Evolutionary conservation across 1,140 invertebrate genomes (phyloP).

Genomic region (Orchestia grillus): DNA sequence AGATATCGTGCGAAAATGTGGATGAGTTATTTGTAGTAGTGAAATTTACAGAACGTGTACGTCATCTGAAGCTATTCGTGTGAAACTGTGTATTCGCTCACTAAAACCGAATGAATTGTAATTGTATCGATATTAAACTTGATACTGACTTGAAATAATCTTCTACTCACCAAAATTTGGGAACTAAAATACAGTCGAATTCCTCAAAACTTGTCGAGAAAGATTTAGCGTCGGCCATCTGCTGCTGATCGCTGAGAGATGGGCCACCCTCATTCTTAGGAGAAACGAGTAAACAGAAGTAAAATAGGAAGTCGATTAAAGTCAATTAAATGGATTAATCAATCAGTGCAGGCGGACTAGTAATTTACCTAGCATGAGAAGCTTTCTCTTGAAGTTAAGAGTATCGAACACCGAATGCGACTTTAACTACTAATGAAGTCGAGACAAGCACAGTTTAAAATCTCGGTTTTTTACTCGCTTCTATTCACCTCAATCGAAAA

Average conservation of each 20-base stretch:
- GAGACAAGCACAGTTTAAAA: too few species aligned
- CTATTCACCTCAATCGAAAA: too few species aligned
- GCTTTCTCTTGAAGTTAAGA: too few species aligned
- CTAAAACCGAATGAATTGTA: background rate
- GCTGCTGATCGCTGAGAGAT: background rate
- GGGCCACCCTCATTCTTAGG: background rate
- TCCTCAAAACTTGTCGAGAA: background rate
- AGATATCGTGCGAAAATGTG: too few species aligned
- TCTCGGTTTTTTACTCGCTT: too few species aligned
- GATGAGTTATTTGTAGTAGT: too few species aligned
- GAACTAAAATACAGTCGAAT: background rate
- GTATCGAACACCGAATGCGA: too few species aligned
- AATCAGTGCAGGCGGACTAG: too few species aligned
- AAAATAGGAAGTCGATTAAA: background rate
- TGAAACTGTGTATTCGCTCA: background rate
- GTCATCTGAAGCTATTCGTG: background rate
- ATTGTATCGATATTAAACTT: background rate
- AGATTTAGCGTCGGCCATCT: background rate
- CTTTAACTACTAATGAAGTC: too few species aligned
- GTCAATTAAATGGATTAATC: background rate
- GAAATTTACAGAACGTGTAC: too few species aligned
- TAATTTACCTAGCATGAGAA: too few species aligned
- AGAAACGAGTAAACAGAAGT: background rate
- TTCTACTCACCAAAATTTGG: background rate
- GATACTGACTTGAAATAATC: background rate